These are phyloP conservation scores for Diarsia dahlii DNA, from an alignment of 2,888 invertebrate genomes.

Conservation along the genomic window DNA sequence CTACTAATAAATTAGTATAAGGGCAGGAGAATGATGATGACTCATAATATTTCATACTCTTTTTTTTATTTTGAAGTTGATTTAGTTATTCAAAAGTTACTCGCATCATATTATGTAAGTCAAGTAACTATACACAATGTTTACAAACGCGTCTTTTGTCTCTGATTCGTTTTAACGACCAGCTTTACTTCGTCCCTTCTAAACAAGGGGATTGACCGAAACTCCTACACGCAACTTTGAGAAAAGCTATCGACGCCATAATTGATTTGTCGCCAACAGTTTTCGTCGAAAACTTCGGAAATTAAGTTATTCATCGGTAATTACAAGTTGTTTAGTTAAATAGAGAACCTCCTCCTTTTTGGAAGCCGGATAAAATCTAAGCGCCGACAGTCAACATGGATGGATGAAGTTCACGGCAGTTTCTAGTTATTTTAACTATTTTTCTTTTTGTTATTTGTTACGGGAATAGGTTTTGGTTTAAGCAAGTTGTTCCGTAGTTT, in stretches of 20 bases:
- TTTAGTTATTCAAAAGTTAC: background rate
- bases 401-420: conserved; percentile 11
- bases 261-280: conserved; percentile 70
- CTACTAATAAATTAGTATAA: no score
- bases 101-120: conserved; percentile 1
- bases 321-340: conserved; percentile 55
- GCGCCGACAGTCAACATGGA: conserved; percentile 5
- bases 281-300: conserved; percentile 51
- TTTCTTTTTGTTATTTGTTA: conserved; percentile 23
- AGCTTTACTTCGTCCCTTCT: conserved; percentile 65
- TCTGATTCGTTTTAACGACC: conserved; percentile 74
- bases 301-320: conserved; percentile 58
- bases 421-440: conserved; percentile 7
- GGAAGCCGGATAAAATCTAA: conserved; percentile 9
- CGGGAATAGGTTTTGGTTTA: conserved; percentile 7
- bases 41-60: background rate
- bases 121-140: conserved; percentile 28
- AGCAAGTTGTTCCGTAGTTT: background rate
- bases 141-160: conserved; percentile 47
- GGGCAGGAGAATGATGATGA: no score
- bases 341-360: no score
- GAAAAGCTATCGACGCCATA: conserved; percentile 64
- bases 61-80: background rate
- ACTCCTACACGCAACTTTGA: conserved; percentile 65
- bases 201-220: conserved; percentile 69